These are phyloP conservation scores for Scrobipalpa atriplicella DNA, from an alignment of 2,888 invertebrate genomes.

Conservation along the genomic window DNA sequence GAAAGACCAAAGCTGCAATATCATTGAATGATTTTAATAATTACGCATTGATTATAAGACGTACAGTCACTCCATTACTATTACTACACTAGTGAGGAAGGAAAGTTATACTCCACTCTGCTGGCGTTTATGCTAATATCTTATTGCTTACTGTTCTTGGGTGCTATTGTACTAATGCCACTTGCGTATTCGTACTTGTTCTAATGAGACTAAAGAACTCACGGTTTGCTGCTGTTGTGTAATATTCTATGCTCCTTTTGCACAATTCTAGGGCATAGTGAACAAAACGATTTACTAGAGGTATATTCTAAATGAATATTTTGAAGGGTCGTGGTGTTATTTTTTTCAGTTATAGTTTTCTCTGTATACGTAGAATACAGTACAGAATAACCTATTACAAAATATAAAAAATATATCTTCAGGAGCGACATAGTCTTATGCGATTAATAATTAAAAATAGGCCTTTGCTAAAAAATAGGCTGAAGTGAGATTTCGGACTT, in stretches of 20 bases:
- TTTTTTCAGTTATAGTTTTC: too few species aligned
- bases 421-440: too few species aligned
- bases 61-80: constrained; percentile 9
- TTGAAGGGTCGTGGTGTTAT: too few species aligned
- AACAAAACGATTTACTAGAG: too few species aligned
- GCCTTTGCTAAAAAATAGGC: too few species aligned
- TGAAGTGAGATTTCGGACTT: too few species aligned
- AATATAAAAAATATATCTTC: too few species aligned
- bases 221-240: neutral
- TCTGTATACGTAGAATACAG: too few species aligned
- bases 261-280: neutral
- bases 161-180: constrained; percentile 5
- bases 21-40: constrained; percentile 20
- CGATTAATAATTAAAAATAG: too few species aligned
- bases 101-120: constrained; percentile 24
- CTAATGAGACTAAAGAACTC: neutral
- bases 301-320: too few species aligned
- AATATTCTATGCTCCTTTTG: neutral
- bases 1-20: constrained; percentile 11
- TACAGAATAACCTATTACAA: too few species aligned
- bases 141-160: neutral
- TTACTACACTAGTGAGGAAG: constrained; percentile 8
- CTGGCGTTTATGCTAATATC: constrained; percentile 19
- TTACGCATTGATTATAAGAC: constrained; percentile 15
- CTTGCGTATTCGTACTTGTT: constrained; percentile 1